These are phyloP conservation scores for Tanypteryx hageni DNA, from an alignment of 2,888 invertebrate genomes.

Conservation along the genomic window DNA sequence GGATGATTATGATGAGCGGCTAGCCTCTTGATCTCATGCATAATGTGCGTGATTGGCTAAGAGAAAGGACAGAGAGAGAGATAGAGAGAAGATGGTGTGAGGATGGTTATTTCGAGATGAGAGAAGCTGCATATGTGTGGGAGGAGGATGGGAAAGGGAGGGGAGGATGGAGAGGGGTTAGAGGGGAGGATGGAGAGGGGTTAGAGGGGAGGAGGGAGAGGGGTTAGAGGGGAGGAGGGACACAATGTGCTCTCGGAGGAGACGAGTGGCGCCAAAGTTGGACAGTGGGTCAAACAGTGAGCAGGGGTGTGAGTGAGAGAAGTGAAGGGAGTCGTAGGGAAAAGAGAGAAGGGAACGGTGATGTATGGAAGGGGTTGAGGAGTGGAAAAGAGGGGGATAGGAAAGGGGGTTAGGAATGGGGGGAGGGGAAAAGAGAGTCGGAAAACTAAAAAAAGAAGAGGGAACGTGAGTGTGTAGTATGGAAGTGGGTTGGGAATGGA, in stretches of 20 bases:
- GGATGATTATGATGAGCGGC: slow-evolving; percentile 1
- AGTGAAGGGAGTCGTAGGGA: slow-evolving; percentile 31
- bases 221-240: background rate
- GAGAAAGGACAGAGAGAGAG: slow-evolving; percentile 24
- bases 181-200: background rate
- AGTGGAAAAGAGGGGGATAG: background rate
- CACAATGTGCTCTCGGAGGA: background rate
- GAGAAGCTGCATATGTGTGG: background rate
- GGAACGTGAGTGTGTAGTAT: background rate
- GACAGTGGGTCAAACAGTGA: slow-evolving; percentile 56
- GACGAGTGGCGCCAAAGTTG: slow-evolving; percentile 49
- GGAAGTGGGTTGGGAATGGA: background rate
- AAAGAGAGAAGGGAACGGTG: background rate
- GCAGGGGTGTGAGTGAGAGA: background rate
- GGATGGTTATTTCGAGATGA: too few relatives aligned
- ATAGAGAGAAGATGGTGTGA: background rate
- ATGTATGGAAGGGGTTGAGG: background rate
- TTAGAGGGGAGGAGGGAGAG: background rate
- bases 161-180: background rate
- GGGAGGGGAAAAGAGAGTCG: slow-evolving; percentile 23
- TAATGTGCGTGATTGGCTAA: slow-evolving; percentile 41
- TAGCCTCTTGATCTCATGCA: slow-evolving; percentile 33
- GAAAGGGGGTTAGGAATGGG: too few relatives aligned
- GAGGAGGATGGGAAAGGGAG: background rate
- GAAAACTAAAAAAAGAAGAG: slow-evolving; percentile 16